Evolutionary conservation across 2,113 vertebrate species (phyloP).

Genomic region (Panthera leo): DNA sequence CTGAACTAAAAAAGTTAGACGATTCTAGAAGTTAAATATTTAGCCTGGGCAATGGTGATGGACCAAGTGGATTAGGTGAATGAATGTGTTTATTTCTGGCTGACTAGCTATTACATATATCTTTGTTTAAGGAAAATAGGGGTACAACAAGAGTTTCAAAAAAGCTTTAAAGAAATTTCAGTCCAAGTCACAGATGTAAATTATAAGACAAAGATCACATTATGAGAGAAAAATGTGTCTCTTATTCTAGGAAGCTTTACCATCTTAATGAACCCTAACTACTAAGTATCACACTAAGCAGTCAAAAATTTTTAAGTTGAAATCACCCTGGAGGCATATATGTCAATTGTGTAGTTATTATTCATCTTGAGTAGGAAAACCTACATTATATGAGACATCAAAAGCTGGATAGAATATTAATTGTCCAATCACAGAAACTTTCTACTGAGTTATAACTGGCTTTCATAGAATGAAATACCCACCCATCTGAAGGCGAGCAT

Average conservation of each 20-base stretch:
- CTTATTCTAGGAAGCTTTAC: background rate
- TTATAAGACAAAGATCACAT: constrained; percentile 1
- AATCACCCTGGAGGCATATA: background rate
- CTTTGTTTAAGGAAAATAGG: background rate
- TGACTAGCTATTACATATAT: background rate
- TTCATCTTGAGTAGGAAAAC: background rate
- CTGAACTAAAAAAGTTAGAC: background rate
- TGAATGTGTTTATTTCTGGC: background rate
- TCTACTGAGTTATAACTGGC: background rate
- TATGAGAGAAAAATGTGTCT: background rate
- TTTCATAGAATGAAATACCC: background rate
- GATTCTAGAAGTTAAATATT: background rate
- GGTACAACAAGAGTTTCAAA: background rate
- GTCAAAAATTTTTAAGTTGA: background rate
- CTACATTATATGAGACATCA: background rate
- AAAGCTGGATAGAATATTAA: constrained; percentile 35
- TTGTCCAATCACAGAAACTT: background rate
- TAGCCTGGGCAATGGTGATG: background rate
- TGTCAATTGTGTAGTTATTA: background rate
- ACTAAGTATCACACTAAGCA: background rate
- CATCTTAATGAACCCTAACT: background rate
- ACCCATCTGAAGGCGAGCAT: background rate
- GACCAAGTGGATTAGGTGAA: background rate
- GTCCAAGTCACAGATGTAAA: background rate
- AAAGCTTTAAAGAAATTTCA: constrained; percentile 7